These are phyloP conservation scores for Arctopsyche grandis DNA, from an alignment of 1,140 invertebrate genomes.

Conservation along the genomic window DNA sequence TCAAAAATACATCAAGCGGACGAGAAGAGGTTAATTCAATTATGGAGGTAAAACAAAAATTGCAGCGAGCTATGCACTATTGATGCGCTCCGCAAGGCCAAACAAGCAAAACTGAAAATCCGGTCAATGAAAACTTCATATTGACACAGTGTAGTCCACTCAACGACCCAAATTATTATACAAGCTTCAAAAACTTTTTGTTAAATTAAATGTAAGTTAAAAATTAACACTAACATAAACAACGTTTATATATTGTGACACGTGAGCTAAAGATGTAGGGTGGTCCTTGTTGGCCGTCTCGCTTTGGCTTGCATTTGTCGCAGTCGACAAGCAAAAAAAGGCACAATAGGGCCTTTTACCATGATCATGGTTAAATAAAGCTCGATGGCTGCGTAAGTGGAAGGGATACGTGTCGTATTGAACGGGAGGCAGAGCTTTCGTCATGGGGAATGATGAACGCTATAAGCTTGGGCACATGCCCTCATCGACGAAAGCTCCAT, in stretches of 20 bases:
- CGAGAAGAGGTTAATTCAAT: background rate
- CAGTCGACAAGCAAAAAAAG: background rate
- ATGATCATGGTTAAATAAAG: slow-evolving; percentile 27
- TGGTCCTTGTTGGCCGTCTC: background rate
- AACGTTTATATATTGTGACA: background rate
- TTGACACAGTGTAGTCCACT: background rate
- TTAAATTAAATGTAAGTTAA: background rate
- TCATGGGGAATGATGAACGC: background rate
- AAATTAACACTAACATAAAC: background rate
- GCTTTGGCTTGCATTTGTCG: background rate
- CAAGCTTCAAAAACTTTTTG: background rate
- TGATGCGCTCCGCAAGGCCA: slow-evolving; percentile 11
- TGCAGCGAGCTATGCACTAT: background rate
- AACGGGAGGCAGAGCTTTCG: slow-evolving; percentile 15
- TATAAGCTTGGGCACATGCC: slow-evolving; percentile 11
- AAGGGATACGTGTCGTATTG: slow-evolving; percentile 9
- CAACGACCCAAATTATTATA: background rate
- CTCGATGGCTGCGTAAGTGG: background rate
- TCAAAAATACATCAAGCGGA: background rate
- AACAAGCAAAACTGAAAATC: background rate
- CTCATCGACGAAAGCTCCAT: background rate
- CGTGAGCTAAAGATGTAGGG: background rate
- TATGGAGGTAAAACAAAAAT: background rate
- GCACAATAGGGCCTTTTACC: slow-evolving; percentile 6
- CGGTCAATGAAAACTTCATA: slow-evolving; percentile 12